These are phyloP conservation scores for Gallinago nigripennis DNA, from an alignment of 2,797 vertebrate species.

Conservation along the genomic window DNA sequence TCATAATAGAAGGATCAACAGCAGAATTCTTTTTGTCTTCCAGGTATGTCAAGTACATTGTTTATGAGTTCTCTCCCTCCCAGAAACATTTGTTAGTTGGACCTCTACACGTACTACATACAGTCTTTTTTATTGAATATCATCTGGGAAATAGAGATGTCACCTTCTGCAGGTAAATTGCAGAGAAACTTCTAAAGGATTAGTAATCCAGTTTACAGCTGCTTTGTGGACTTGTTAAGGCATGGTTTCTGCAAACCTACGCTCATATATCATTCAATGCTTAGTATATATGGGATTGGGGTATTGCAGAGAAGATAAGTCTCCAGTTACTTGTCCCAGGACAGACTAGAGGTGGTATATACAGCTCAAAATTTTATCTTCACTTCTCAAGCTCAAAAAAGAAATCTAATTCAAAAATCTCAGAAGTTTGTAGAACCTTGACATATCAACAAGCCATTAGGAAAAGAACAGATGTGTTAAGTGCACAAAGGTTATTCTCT, in stretches of 20 bases:
- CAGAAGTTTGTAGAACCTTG: background rate
- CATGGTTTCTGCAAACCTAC: background rate
- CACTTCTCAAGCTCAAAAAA: background rate
- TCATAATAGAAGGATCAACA: background rate
- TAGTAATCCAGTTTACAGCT: background rate
- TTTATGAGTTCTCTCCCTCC: background rate
- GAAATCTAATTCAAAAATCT: background rate
- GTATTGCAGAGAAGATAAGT: background rate
- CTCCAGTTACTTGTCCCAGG: background rate
- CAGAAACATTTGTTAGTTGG: background rate
- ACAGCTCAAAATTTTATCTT: background rate
- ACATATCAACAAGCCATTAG: background rate
- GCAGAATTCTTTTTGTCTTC: background rate
- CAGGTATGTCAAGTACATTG: background rate
- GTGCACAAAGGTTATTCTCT: background rate
- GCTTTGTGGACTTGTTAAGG: background rate
- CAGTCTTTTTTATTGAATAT: background rate
- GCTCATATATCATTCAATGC: background rate
- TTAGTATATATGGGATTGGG: background rate
- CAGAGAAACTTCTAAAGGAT: background rate
- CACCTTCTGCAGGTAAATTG: background rate
- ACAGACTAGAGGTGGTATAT: background rate
- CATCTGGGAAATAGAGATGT: background rate
- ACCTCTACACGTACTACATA: background rate
- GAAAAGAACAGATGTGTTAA: background rate